Percentiles rank a stretch among this genome's conserved stretches.
phyloP scores from a whole-genome alignment of 2,888 invertebrate species.

The Caenorhabditis sp. region DNA sequence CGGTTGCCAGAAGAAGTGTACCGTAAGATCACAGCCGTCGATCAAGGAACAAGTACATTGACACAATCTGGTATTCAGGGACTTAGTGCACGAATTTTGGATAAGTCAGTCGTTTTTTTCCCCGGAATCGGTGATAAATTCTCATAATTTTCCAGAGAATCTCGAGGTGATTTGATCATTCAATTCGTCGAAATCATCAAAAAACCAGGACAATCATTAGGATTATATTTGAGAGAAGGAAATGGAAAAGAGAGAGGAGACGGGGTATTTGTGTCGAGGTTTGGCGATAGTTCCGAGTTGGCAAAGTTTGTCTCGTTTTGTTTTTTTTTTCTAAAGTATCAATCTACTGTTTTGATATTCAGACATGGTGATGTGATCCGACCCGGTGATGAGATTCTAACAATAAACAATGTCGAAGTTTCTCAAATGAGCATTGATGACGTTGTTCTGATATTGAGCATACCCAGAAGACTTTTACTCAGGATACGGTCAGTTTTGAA shows the following conservation, averaged over 20 bases:
- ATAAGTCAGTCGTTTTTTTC: constrained; percentile 45
- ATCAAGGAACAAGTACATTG: constrained; percentile 66
- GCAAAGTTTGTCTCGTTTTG: constrained; percentile 39
- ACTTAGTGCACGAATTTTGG: constrained; percentile 67
- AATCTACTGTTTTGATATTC: background rate
- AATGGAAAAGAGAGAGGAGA: constrained; percentile 93
- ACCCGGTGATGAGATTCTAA: constrained; percentile 97
- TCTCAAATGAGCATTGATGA: constrained; percentile 97
- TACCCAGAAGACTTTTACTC: constrained; percentile 90
- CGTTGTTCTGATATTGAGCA: constrained; percentile 98
- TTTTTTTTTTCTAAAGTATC: background rate
- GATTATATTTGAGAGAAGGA: constrained; percentile 93
- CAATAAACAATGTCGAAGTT: constrained; percentile 94
- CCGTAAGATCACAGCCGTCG: constrained; percentile 64
- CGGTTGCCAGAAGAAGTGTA: constrained; percentile 66
- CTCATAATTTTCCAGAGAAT: constrained; percentile 33
- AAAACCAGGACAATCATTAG: constrained; percentile 92
- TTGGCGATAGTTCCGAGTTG: constrained; percentile 79
- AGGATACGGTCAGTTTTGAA: constrained; percentile 82
- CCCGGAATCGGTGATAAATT: no score
- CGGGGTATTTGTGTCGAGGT: constrained; percentile 96
- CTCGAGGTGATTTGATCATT: constrained; percentile 59
- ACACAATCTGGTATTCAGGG: constrained; percentile 64
- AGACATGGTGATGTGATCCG: constrained; percentile 90
- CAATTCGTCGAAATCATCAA: constrained; percentile 94